Percentiles rank a stretch among this genome's conserved stretches.
phyloP scores from a whole-genome alignment of 1,140 invertebrate species.

The Pemphigus obesinymphae region DNA sequence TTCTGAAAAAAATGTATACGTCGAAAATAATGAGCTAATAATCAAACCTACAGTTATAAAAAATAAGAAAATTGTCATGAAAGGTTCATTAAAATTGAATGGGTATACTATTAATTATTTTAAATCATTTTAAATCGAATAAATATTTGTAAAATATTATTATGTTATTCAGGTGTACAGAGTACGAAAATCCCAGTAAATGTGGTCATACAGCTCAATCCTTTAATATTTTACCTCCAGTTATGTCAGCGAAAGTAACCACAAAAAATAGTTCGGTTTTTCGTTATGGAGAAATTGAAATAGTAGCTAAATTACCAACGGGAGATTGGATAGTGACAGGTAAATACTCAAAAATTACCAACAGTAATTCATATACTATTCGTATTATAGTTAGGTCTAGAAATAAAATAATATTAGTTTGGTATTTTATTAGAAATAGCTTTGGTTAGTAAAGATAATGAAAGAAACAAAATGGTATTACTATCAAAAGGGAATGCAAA shows the following conservation, averaged over 20 bases:
- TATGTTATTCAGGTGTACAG: constrained; percentile 42
- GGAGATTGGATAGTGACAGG: constrained; percentile 74
- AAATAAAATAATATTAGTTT: not conserved
- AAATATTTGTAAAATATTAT: not conserved
- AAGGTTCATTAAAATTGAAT: constrained; percentile 10
- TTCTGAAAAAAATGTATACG: constrained; percentile 21
- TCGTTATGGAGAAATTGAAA: constrained; percentile 63
- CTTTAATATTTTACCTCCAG: constrained; percentile 56
- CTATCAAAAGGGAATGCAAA: not conserved
- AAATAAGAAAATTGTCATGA: constrained; percentile 8
- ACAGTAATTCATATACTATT: too few species aligned
- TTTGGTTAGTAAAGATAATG: not conserved
- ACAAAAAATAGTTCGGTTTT: constrained; percentile 61
- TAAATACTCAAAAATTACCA: too few species aligned
- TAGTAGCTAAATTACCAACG: constrained; percentile 63
- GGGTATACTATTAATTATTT: too few species aligned
- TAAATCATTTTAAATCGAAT: too few species aligned
- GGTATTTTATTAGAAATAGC: not conserved
- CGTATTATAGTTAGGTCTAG: too few species aligned
- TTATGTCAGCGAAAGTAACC: constrained; percentile 63
- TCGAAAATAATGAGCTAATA: constrained; percentile 17
- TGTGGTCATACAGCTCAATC: constrained; percentile 45
- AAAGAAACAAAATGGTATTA: not conserved
- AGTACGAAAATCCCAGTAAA: constrained; percentile 33
- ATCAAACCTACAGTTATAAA: constrained; percentile 30